A percentile compares a stretch with the other conserved stretches of the same genome.
Evolutionary conservation across 1,140 invertebrate species (phyloP).

Genomic region (Caenorhabditis briggsae): DNA sequence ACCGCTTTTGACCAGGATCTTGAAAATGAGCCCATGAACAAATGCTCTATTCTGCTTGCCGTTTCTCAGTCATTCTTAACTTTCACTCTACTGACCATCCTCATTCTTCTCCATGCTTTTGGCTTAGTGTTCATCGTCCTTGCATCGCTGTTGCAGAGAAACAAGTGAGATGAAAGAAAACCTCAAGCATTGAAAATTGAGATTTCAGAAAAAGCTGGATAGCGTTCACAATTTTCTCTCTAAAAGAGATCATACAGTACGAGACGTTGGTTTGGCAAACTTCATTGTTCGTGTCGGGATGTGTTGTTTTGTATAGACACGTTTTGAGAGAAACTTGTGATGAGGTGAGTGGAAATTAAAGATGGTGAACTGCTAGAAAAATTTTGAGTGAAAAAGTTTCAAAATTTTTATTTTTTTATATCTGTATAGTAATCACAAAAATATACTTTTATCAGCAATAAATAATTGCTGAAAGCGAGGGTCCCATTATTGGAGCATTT

Average conservation of each 20-base stretch:
- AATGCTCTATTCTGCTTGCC: constrained; percentile 42
- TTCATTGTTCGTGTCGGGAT: constrained; percentile 44
- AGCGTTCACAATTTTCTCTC: constrained; percentile 25
- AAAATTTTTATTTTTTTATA: too few species aligned
- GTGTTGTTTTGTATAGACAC: constrained; percentile 34
- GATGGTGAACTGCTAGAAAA: too few species aligned
- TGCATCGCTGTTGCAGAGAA: not conserved
- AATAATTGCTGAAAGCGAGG: too few species aligned
- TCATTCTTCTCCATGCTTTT: constrained; percentile 38
- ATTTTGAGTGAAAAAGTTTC: too few species aligned
- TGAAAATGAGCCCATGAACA: constrained; percentile 38
- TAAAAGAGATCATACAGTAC: constrained; percentile 54
- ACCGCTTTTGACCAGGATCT: constrained; percentile 56
- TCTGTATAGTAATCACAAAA: too few species aligned
- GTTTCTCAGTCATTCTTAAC: constrained; percentile 3
- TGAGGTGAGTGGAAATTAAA: constrained; percentile 8
- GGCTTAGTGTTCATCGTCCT: constrained; percentile 1
- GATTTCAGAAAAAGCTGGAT: constrained; percentile 40
- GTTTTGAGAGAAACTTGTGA: constrained; percentile 51
- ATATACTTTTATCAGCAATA: too few species aligned
- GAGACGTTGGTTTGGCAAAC: constrained; percentile 49
- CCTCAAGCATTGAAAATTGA: not conserved
- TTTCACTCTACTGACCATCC: constrained; percentile 33
- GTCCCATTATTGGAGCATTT: too few species aligned
- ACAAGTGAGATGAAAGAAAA: constrained; percentile 11